These are phyloP conservation scores for Cricetomys ansorgei DNA, from an alignment of 2,113 vertebrate genomes.

Conservation along the genomic window DNA sequence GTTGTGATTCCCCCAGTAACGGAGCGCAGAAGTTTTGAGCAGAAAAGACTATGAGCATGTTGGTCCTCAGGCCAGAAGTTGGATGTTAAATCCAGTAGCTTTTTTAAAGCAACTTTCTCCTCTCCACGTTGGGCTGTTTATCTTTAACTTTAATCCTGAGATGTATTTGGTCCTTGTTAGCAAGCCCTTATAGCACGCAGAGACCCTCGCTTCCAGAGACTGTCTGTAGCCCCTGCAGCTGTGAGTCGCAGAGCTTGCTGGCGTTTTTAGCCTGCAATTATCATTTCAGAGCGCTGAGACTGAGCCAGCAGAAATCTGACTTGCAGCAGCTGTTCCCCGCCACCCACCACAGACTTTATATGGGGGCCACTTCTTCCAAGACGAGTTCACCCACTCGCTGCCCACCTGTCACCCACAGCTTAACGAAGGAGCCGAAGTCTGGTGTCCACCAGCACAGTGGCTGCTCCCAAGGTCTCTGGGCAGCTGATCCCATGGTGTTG, in stretches of 20 bases:
- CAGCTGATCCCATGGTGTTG: neutral
- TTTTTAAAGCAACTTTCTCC: neutral
- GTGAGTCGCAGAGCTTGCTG: accelerated
- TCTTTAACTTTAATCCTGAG: neutral
- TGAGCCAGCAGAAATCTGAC: neutral
- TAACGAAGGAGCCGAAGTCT: no score
- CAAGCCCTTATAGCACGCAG: no score
- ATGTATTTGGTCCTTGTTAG: neutral
- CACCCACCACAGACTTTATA: neutral
- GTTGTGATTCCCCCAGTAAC: accelerated
- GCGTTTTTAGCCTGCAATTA: neutral
- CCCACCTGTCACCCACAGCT: neutral
- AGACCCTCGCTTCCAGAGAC: neutral
- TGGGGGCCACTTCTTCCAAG: accelerated
- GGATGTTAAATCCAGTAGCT: accelerated
- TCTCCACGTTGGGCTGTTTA: no score
- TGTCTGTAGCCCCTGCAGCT: neutral
- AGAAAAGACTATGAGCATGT: accelerated
- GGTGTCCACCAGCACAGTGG: accelerated
- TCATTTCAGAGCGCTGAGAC: neutral
- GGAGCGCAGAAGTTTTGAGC: neutral
- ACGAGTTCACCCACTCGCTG: neutral
- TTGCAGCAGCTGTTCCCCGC: neutral
- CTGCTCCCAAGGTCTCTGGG: neutral
- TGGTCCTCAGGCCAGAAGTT: neutral